Conservation (phyloP, 92 coral and sea anemone genomes). For the Umimayanthus chanpuru region DNA sequence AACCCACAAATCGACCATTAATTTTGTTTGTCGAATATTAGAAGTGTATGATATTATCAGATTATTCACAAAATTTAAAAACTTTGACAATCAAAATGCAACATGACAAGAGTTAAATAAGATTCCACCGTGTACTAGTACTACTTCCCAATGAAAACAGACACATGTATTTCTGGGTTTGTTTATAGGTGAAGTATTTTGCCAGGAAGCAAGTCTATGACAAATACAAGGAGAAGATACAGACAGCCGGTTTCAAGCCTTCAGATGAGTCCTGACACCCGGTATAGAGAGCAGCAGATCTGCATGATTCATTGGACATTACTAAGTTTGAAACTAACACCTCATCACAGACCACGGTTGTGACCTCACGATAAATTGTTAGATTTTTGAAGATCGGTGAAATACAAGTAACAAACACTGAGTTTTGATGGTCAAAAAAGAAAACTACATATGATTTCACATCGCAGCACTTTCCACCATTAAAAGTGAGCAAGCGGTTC, state of each 20-base stretch:
- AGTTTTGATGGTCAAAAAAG: too few species aligned
- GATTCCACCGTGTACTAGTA: background rate
- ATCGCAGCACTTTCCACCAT: too few species aligned
- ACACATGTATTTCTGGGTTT: background rate
- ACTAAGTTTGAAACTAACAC: background rate
- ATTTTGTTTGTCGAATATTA: too few species aligned
- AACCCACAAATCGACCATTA: too few species aligned
- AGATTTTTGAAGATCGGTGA: background rate
- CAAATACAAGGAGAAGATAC: conserved; percentile 38
- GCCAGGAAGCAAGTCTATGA: conserved; percentile 45
- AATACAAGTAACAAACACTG: background rate
- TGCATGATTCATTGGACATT: background rate
- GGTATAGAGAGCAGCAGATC: too few species aligned
- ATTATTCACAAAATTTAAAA: too few species aligned
- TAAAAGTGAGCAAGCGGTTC: too few species aligned
- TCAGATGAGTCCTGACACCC: conserved; percentile 14
- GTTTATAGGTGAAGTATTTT: conserved; percentile 29
- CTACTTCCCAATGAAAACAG: background rate
- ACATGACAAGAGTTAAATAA: too few species aligned
- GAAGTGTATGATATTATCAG: too few species aligned
- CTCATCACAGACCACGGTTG: too few species aligned
- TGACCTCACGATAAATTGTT: background rate
- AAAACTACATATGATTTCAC: too few species aligned
- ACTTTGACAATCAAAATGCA: too few species aligned
- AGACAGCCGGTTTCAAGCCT: conserved; percentile 37